A percentile compares a stretch with the other conserved stretches of the same genome.
phyloP scores from a whole-genome alignment of 2,113 vertebrate genomes.

The Tamias sibiricus region DNA sequence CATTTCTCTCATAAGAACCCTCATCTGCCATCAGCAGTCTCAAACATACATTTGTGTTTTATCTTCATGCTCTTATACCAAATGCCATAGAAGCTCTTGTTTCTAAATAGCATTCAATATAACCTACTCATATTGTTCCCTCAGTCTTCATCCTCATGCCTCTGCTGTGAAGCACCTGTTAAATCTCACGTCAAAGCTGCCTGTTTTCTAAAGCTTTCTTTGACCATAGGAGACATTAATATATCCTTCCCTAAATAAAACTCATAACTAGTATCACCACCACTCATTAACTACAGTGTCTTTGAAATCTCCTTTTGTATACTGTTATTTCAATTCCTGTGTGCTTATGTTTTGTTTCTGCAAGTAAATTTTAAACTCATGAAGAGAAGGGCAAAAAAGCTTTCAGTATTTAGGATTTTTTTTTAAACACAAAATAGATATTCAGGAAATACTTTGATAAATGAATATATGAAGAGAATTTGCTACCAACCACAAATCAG shows the following conservation, averaged over 20 bases:
- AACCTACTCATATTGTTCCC: background rate
- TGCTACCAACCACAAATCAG: background rate
- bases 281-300: background rate
- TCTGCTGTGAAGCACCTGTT: background rate
- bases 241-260: background rate
- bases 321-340: background rate
- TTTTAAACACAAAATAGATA: background rate
- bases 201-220: background rate
- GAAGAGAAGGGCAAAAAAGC: background rate
- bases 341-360: background rate
- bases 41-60: background rate
- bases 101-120: background rate
- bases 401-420: background rate
- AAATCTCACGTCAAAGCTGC: background rate
- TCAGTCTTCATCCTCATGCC: background rate
- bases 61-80: background rate
- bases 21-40: background rate
- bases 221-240: background rate
- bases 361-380: background rate
- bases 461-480: background rate
- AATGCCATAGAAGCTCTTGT: background rate
- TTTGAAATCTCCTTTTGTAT: background rate
- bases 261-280: background rate
- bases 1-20: background rate
- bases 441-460: background rate